A percentile compares a stretch with the other conserved stretches of the same genome.
phyloP scores from a whole-genome alignment of 2,797 vertebrate species.

The Alcedo quadribrachys region DNA sequence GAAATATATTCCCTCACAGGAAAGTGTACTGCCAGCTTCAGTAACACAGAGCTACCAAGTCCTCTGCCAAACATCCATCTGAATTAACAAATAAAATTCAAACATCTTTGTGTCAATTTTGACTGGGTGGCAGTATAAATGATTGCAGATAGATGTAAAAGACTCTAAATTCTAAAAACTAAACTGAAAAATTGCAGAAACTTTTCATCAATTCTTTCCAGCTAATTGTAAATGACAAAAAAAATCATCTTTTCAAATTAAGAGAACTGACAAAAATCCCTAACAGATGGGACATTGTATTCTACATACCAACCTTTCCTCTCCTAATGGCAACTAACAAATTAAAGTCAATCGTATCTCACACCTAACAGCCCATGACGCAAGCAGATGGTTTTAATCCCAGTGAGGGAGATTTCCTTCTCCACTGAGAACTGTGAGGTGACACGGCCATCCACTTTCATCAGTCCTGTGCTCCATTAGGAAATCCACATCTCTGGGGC shows the following conservation, averaged over 20 bases:
- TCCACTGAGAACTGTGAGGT: neutral
- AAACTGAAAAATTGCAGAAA: neutral
- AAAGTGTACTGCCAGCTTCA: neutral
- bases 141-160: neutral
- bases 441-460: slow-evolving; percentile 1
- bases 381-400: slow-evolving; percentile 37
- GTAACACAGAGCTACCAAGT: neutral
- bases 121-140: neutral
- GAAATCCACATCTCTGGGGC: neutral
- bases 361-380: slow-evolving; percentile 17
- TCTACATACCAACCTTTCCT: neutral
- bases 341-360: neutral
- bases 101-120: neutral
- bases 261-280: neutral
- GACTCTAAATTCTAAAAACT: neutral
- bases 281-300: neutral
- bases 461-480: neutral
- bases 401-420: neutral
- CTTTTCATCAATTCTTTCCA: neutral
- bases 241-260: neutral
- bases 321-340: neutral
- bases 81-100: neutral
- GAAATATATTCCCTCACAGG: neutral
- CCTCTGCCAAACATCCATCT: neutral
- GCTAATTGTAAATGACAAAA: neutral